Percentiles rank a stretch among this genome's conserved stretches.
phyloP scores from a whole-genome alignment of 1,140 invertebrate genomes.

The Drosophila guanche region DNA sequence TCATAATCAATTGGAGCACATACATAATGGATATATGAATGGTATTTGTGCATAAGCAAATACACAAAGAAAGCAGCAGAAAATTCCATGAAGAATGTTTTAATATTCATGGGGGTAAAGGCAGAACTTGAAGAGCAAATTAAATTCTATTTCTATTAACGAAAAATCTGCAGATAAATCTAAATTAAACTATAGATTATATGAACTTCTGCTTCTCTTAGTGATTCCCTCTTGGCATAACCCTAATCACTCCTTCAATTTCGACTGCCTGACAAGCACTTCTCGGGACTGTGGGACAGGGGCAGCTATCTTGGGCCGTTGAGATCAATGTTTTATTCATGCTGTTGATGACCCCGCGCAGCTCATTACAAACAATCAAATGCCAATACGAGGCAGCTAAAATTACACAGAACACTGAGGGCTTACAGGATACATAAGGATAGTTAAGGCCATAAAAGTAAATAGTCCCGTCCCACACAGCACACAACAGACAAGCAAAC shows the following conservation, averaged over 20 bases:
- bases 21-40: constrained; percentile 1
- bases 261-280: constrained; percentile 20
- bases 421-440: constrained; percentile 1
- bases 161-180: too few relatives aligned
- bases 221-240: too few relatives aligned
- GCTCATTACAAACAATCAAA: constrained; percentile 76
- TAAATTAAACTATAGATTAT: too few relatives aligned
- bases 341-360: constrained; percentile 28
- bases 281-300: neutral
- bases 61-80: neutral
- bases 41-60: neutral
- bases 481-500: constrained; percentile 10
- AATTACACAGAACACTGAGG: constrained; percentile 47
- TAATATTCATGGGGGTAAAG: neutral
- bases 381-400: constrained; percentile 58
- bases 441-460: constrained; percentile 30
- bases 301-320: constrained; percentile 36
- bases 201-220: too few relatives aligned
- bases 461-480: constrained; percentile 31
- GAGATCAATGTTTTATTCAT: constrained; percentile 59
- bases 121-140: neutral
- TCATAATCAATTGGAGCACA: constrained; percentile 11
- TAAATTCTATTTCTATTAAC: neutral
- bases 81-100: too few relatives aligned
- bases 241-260: neutral